phyloP scores from a whole-genome alignment of 2,113 vertebrate species.

The Pelusios castaneus region DNA sequence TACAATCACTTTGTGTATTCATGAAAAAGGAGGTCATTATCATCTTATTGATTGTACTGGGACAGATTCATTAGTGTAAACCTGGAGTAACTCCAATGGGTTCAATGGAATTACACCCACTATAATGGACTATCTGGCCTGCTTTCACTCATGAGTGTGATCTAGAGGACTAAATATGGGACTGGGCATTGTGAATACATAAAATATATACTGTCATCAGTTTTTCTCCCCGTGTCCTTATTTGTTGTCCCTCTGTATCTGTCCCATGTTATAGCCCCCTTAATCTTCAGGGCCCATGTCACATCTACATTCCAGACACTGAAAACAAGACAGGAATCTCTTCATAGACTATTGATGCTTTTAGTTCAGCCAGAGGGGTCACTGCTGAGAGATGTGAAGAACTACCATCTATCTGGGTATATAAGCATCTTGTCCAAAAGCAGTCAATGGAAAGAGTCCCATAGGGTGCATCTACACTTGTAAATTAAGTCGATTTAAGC shows the following conservation, averaged over 20 bases:
- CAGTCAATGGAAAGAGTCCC: conserved; percentile 37
- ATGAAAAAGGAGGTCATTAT: conserved; percentile 65
- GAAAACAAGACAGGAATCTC: not conserved
- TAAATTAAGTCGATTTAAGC: too few species aligned
- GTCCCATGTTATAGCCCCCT: not conserved
- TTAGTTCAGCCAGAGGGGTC: conserved; percentile 12
- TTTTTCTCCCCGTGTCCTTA: not conserved
- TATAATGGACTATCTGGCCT: conserved; percentile 56
- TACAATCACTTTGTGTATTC: conserved; percentile 23
- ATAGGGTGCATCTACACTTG: too few species aligned
- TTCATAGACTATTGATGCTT: not conserved
- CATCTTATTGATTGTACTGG: conserved; percentile 63
- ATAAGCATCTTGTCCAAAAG: not conserved
- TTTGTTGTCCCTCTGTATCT: not conserved
- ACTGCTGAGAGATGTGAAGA: not conserved
- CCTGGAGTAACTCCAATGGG: not conserved
- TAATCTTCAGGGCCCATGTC: not conserved
- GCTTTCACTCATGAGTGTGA: conserved; percentile 36
- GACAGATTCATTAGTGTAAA: conserved; percentile 45
- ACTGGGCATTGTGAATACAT: conserved; percentile 42
- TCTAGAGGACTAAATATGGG: conserved; percentile 36
- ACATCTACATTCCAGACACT: not conserved
- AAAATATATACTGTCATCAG: not conserved
- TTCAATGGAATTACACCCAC: conserved; percentile 61
- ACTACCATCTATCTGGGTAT: conserved; percentile 12